Base-by-base conservation (phyloP, 2,113 vertebrate genomes). In the Neodontobutis hainanensis region DNA sequence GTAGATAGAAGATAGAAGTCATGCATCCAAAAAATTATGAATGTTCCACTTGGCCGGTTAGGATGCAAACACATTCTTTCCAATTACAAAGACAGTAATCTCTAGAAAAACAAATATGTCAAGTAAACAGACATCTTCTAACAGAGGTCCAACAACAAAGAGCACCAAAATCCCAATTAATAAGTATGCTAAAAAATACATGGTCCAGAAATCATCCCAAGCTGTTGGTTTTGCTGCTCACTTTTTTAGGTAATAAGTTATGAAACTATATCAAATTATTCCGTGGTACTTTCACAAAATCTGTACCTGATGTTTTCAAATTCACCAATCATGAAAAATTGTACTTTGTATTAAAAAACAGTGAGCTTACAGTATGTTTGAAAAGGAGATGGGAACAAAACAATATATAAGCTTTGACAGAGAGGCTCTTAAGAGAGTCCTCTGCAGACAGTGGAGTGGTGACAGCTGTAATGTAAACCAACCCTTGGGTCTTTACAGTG, bases 51-150 rank as follows among this genome's bases (percentile, higher is more conserved):
- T 52, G 44, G 67, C 70, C 61, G 40, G 34, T 11, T 63, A 60
- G 63, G 70, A 79, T 65, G 6, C 50, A 89, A 85, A 90, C 82
- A 88, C 76, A 85, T 86, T 87, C 78, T 89, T 91, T 89, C 80
- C 86, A 87, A 66, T 77, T 76, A 85, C 76, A 78, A 44, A 62
- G 53, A 59, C 15, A 81, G 69, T 46, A 61, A 77, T 43, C 66
- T 46, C 62, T 34, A 76, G 61, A 78, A 70, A 86, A 85, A 84
- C 50, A 62, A 73, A 68, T 14, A 61, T 58, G 16, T 15, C 86
- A 85, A 68, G 78, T 80, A 88, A 88, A 87, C 78, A 85, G 35
- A 64, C 64, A 69, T 62, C 43, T 70, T 61, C 75, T 63, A 84
- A 85, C 80, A n/a, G 63, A 71, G 80, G 52, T 35, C 32, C 57